These are phyloP conservation scores for Drosophila trapezifrons DNA, from an alignment of 1,140 invertebrate genomes.

Conservation along the genomic window DNA sequence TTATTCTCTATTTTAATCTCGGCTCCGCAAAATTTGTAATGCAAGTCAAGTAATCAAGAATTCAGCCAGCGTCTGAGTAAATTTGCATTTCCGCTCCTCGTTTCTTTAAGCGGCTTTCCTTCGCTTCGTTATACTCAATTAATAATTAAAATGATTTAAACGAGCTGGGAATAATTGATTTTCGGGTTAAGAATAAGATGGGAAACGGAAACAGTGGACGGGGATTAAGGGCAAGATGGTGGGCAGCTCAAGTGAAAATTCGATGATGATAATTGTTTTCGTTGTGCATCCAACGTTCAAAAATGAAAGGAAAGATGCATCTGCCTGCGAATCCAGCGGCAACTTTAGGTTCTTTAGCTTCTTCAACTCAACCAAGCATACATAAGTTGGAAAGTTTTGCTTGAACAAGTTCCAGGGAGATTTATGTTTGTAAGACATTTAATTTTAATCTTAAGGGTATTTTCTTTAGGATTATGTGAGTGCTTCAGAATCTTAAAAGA, in stretches of 20 bases:
- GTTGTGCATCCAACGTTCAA: conserved; percentile 2
- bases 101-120: conserved; percentile 46
- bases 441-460: background rate
- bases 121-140: conserved; percentile 54
- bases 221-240: background rate
- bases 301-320: background rate
- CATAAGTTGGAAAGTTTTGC: conserved; percentile 14
- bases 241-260: background rate
- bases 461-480: background rate
- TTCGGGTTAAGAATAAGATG: conserved; percentile 21
- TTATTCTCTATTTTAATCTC: conserved; percentile 19
- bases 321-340: background rate
- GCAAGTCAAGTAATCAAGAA: conserved; percentile 50
- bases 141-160: conserved; percentile 52
- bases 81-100: conserved; percentile 38
- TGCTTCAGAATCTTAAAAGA: background rate
- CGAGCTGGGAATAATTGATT: conserved; percentile 50
- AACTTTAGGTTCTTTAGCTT: background rate
- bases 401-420: conserved; percentile 4
- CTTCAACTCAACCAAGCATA: background rate
- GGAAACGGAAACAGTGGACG: background rate
- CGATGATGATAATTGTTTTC: conserved; percentile 38
- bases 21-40: conserved; percentile 25
- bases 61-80: conserved; percentile 36
- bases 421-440: conserved; percentile 1